A percentile compares a stretch with the other conserved stretches of the same genome.
These are phyloP conservation scores for Steinernema khuongi DNA, from an alignment of 1,140 invertebrate genomes.

Conservation along the genomic window DNA sequence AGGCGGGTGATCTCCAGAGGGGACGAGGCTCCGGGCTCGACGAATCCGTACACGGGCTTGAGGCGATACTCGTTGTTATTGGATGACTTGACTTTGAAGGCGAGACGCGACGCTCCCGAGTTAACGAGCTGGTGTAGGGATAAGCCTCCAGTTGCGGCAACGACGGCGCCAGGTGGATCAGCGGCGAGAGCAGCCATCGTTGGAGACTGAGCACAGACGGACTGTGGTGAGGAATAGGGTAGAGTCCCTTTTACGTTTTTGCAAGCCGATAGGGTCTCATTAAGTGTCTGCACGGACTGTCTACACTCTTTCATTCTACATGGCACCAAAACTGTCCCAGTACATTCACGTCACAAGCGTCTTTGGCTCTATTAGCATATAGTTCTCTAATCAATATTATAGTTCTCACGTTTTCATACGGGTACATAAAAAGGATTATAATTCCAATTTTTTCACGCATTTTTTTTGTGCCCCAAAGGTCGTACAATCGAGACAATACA, in stretches of 20 bases:
- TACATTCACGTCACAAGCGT: too few species aligned
- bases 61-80: conserved; percentile 28
- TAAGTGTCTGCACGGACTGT: too few species aligned
- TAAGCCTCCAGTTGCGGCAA: conserved; percentile 34
- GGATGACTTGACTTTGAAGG: conserved; percentile 44
- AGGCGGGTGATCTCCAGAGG: conserved; percentile 17
- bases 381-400: too few species aligned
- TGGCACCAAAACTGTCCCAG: too few species aligned
- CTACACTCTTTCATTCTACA: too few species aligned
- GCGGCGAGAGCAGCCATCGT: conserved; percentile 23
- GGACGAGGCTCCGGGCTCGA: conserved; percentile 14
- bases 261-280: background rate
- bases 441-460: too few species aligned
- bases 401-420: too few species aligned
- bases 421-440: too few species aligned
- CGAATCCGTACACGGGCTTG: conserved; percentile 27
- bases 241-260: background rate
- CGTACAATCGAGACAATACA: too few species aligned
- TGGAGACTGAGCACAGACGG: background rate
- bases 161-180: conserved; percentile 27
- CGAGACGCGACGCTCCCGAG: conserved; percentile 32
- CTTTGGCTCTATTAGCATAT: too few species aligned
- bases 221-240: background rate
- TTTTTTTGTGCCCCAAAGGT: too few species aligned
- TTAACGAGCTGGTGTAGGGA: conserved; percentile 43